Evolutionary conservation across 2,113 vertebrate species (phyloP), one percentile per base, ranked within the genome.

Genomic region (Xenus cinereus): DNA sequence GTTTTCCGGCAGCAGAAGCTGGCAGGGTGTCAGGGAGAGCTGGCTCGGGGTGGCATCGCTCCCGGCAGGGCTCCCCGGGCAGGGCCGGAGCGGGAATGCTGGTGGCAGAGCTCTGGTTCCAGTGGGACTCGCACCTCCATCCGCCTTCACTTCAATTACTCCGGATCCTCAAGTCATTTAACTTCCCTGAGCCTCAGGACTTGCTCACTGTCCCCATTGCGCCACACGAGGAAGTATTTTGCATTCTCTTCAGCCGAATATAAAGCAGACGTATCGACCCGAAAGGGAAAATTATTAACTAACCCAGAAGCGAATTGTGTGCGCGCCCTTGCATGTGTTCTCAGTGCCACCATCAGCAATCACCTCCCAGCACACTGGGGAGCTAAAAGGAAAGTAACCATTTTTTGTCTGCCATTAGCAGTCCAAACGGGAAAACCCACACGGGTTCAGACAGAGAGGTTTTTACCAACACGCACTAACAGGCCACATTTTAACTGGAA

Each of bases 371-470:
- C 18, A 1, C 56, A 2, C 21, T 4, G 12, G 0, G 76, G 33
- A 89, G 16, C 66, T 13, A 1, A 0, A 8, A 14, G 30, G 72
- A 62, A 78, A 53, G 23, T 0, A 33, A 54, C 64, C 1, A 0
- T 21, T 74, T 56, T 67, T 48, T 26, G 66, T 28, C 41, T 76
- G 67, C 57, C 33, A 10, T 32, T 24, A 19, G 15, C 30, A 2
- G 9, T 10, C 48, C 28, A 7, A 39, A 22, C 41, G n/a, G 43
- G 37, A 32, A 43, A 81, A 53, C 23, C 53, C 0, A 3, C 35
- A 5, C 8, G 32, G 37, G n/a, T 16, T 62, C 56, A 30, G 28
- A 18, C 3, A 24, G 23, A 39, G 14, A 39, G n/a, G 13, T 23
- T 87, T 80, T 41, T 60, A 15, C 35, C 39, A 30, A 8, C 7